Evolutionary conservation across 2,797 vertebrate species (phyloP).

Genomic region (Pelodytes ibericus): DNA sequence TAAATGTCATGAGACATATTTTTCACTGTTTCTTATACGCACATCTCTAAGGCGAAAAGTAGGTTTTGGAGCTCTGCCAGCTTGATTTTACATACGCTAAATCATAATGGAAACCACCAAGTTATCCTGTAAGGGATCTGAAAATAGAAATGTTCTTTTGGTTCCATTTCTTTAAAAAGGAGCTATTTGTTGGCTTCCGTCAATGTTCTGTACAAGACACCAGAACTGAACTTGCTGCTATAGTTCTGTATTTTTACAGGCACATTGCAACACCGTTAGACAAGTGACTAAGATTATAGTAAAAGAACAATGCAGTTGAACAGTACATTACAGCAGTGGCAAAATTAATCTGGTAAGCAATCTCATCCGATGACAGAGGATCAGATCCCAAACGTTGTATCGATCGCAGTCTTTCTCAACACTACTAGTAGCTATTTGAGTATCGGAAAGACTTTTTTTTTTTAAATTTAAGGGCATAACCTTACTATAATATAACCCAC

Average conservation of each 20-base stretch:
- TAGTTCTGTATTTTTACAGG: too few species aligned
- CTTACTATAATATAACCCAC: constrained; percentile 28
- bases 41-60: constrained; percentile 30
- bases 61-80: constrained; percentile 31
- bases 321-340: neutral
- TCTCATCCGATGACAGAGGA: constrained; percentile 36
- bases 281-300: constrained; percentile 13
- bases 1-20: constrained; percentile 60
- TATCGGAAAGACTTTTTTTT: constrained; percentile 27
- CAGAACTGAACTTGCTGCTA: neutral
- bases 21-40: constrained; percentile 57
- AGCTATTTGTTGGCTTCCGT: neutral
- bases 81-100: constrained; percentile 11
- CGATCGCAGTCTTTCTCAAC: constrained; percentile 34
- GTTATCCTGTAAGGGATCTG: neutral
- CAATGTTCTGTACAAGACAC: neutral
- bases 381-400: constrained; percentile 39
- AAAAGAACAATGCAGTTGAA: neutral
- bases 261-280: neutral
- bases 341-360: constrained; percentile 27
- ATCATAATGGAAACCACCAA: neutral
- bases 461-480: constrained; percentile 38
- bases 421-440: neutral
- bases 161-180: neutral
- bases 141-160: constrained; percentile 3